These are phyloP conservation scores for Pygoscelis antarcticus DNA, from an alignment of 2,113 vertebrate genomes.

Conservation along the genomic window DNA sequence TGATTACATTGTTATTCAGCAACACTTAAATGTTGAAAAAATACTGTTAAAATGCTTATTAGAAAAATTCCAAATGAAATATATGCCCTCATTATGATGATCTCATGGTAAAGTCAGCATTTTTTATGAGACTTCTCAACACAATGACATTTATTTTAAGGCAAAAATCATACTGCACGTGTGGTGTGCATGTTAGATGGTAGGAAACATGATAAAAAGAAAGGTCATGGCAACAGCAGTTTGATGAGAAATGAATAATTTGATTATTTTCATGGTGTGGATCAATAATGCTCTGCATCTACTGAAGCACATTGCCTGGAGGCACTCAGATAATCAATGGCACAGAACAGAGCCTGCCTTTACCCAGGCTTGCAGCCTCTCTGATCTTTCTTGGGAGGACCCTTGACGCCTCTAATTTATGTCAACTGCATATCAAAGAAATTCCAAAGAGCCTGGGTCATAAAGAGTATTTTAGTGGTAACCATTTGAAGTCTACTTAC, in stretches of 20 bases:
- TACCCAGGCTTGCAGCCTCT: constrained; percentile 71
- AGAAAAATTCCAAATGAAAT: neutral
- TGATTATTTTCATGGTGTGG: constrained; percentile 83
- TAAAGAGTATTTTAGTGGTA: constrained; percentile 71
- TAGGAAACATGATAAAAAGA: constrained; percentile 39
- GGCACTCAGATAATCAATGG: constrained; percentile 83
- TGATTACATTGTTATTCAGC: neutral
- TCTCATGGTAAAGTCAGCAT: constrained; percentile 24
- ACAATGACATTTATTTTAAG: constrained; percentile 59
- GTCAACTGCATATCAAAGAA: constrained; percentile 88
- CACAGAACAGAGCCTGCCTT: constrained; percentile 77
- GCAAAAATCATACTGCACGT: constrained; percentile 26
- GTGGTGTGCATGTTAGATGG: constrained; percentile 36
- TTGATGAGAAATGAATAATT: constrained; percentile 87
- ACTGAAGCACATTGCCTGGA: constrained; percentile 72
- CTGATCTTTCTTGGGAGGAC: constrained; percentile 80
- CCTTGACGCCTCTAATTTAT: constrained; percentile 86
- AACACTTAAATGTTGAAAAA: neutral
- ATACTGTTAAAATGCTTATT: neutral
- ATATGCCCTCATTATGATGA: neutral
- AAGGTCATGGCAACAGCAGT: constrained; percentile 66
- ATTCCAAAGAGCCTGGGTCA: constrained; percentile 83
- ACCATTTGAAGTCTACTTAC: constrained; percentile 76
- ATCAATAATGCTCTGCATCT: constrained; percentile 84
- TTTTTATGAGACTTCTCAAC: constrained; percentile 35